Evolutionary conservation across 2,888 invertebrate species (phyloP), one percentile per base, ranked within the genome.

Genomic region (Proisotoma minuta): DNA sequence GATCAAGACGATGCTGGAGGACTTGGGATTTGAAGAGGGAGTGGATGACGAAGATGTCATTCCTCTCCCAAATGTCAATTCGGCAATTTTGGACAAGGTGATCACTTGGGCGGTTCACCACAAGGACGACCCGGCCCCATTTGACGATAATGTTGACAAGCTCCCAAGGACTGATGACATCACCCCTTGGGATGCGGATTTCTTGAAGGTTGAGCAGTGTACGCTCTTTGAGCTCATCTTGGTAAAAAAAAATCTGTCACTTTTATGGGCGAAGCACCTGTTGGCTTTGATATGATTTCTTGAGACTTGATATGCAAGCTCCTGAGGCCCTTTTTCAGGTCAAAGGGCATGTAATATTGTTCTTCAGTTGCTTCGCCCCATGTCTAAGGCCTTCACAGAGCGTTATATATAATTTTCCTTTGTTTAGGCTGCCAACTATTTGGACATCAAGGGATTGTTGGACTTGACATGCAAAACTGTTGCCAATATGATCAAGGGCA

Each of bases 81-180:
- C 97, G 0, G 91, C 95, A 27, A 98, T 99, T 75, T 80, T 99
- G 43, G 89, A 90, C 74, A 98, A 98, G 80, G 95, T 81, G 18
- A 87, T 93, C 68, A 89, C 91, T 71, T 93, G 92, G 92, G 91
- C 92, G 0, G 91, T 89, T 0, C 92, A 91, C 75, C 93, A 94
- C 77, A 92, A 93, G 71, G 89, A 99, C 76, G 98, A 99, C 78
- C 93, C 95, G 23, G 91, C 94, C 60, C 87, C 92, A 75, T 90
- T 94, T 10, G 96, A 96, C 78, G 97, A 99, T 75, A 96, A 97
- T 76, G 97, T 98, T 77, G 94, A 92, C 78, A 93, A 93, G 78
- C 95, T 96, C 77, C 97, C 97, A 76, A 83, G 98, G n/a, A 98
- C 98, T 0, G 98, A 99, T 77, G 98, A 99, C 77, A 99, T 99